Evolutionary conservation across 1,140 invertebrate genomes (phyloP), one percentile per base, ranked within the genome.

Genomic region (Megalopta genalis): DNA sequence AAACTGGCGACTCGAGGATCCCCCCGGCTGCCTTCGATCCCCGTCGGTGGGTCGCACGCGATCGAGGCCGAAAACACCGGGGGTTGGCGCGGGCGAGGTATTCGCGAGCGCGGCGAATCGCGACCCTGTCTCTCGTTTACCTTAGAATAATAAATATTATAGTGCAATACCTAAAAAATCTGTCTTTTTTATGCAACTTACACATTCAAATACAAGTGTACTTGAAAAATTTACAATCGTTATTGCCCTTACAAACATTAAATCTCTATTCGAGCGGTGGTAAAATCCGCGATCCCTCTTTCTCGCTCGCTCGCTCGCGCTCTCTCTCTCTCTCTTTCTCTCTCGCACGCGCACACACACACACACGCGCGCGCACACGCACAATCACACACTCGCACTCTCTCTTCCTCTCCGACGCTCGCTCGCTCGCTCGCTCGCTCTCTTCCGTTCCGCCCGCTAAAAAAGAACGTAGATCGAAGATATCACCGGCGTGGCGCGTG

Each of bases 101-200:
- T 67, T 57, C 73, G 79, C 74, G 63, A 79, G 78, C 71, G 74
- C 84, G 86, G 80, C 88, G 85, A 80, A 83, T 80, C 77, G 83
- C 78, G 86, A 80, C 83, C 59, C 73, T 79, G 83, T 86, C 63
- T 77, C 84, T 87, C 77, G 81, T 89, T 82, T 88, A 88, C 84
- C 85, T 89, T 91, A 91, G 71, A 88, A 85, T 91, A 91, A 91
- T 91, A 90, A 92, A 92, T 90, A 88, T 91, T 88, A 92, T 88
- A 92, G 91, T 92, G 91, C 90, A 90, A 90, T 92, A 91, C 92
- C 90, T 91, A 92, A 90, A 93, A 93, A 91, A 91, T 88, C 88
- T 92, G 86, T 91, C 84, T 89, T 91, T 91, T 91, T 89, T 88
- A 91, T 87, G 88, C 89, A 91, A 90, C 86, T 90, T 91, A 90